Conservation (phyloP, 2,888 invertebrate species). For the Drosophila nr. perissopoda region DNA sequence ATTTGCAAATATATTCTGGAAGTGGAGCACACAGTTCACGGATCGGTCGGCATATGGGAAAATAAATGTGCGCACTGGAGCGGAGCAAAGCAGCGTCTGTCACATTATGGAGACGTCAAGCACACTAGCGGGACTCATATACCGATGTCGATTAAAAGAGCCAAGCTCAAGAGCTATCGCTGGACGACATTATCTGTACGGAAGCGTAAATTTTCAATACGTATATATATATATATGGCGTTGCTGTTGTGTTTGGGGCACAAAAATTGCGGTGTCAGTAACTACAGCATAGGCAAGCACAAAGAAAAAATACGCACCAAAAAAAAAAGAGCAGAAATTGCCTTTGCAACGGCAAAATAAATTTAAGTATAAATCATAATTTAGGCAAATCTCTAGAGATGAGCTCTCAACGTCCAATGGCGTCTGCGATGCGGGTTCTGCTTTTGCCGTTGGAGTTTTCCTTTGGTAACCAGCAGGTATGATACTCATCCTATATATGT, state of each 20-base stretch:
- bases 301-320: conserved; percentile 15
- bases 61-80: conserved; percentile 64
- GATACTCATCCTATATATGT: conserved; percentile 15
- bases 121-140: conserved; percentile 73
- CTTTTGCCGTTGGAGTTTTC: conserved; percentile 8
- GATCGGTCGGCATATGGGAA: conserved; percentile 25
- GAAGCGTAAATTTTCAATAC: conserved; percentile 47
- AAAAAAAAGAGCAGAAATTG: conserved; percentile 28
- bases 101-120: conserved; percentile 76
- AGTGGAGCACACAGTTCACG: conserved; percentile 17
- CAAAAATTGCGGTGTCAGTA: conserved; percentile 57
- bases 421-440: conserved; percentile 36
- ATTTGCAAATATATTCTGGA: conserved; percentile 40
- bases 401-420: conserved; percentile 68
- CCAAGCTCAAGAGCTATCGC: conserved; percentile 3
- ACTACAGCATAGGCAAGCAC: conserved; percentile 35
- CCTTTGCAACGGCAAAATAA: conserved; percentile 41
- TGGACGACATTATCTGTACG: conserved; percentile 39
- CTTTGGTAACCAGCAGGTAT: conserved; percentile 52
- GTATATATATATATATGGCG: background rate
- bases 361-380: conserved; percentile 76
- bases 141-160: conserved; percentile 60
- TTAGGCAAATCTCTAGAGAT: conserved; percentile 77
- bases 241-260: conserved; percentile 5
- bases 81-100: conserved; percentile 57